These are phyloP conservation scores for Rotaria socialis DNA, from an alignment of 2,888 invertebrate species.

Conservation along the genomic window DNA sequence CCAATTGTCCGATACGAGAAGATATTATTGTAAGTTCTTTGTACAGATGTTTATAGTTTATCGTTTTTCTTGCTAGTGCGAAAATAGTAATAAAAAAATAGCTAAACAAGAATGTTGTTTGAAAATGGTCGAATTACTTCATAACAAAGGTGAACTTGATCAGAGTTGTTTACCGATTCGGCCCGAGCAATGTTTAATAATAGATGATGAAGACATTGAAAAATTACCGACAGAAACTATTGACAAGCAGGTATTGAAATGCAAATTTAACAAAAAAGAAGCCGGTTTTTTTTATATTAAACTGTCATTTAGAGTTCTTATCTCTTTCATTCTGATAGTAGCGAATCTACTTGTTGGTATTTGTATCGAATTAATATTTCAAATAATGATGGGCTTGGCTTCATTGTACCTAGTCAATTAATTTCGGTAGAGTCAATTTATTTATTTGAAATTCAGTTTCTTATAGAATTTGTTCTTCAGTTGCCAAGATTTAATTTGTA, in stretches of 20 bases:
- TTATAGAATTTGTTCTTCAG: not conserved
- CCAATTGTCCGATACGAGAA: not conserved
- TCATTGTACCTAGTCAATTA: not conserved
- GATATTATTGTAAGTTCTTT: not conserved
- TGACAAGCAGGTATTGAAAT: not conserved
- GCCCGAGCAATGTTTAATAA: not conserved
- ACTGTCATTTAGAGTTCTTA: not conserved
- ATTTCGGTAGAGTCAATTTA: not conserved
- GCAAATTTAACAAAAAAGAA: not conserved
- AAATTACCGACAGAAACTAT: not conserved
- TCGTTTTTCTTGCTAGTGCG: not conserved
- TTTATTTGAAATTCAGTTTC: not conserved
- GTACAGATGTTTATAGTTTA: too few relatives aligned
- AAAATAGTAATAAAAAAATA: not conserved
- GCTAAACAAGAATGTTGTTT: slow-evolving; percentile 19
- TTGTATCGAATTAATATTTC: not conserved
- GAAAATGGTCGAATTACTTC: not conserved
- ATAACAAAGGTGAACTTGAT: slow-evolving; percentile 1
- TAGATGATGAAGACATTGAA: not conserved
- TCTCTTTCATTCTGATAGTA: not conserved
- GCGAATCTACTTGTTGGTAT: not conserved
- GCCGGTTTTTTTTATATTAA: not conserved
- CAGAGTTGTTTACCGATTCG: not conserved
- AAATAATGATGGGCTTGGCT: not conserved
- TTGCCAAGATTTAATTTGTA: not conserved